Base-by-base conservation (phyloP, 2,888 invertebrate species). In the Philhelius pedissequus region DNA sequence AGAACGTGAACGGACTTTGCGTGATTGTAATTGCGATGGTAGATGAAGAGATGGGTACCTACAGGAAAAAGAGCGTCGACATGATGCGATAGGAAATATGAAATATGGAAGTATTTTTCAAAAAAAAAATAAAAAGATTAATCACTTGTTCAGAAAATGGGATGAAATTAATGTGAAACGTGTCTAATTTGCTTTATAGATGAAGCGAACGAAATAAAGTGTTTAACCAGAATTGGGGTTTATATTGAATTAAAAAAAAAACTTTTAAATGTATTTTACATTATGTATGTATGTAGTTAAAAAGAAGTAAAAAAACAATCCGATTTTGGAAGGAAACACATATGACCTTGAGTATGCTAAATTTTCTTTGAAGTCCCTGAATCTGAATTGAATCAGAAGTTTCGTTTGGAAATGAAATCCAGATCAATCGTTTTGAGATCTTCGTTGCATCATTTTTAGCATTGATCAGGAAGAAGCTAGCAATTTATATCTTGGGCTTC, bases 71-170 rank as follows among this genome's bases (percentile, higher is more conserved):
- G 22, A 56, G 48, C 48, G 40, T 35, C 20, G 40, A 40, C 54
- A 54, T 45, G 60, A 62, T 74, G 40, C 40, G 56, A 78, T 62
- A 32, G 32, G 25, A 71, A 73, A 64, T 73, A 68, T 68, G 73
- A 82, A 82, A 78, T 60, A 83, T 74, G 74, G 48, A 78, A 54
- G 40, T 58, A 13, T 73, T 78, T 66, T 48, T 56, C 38, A 43
- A 74, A 68, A 43, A n/a, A n/a, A n/a, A n/a, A n/a, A n/a, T n/a
- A n/a, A n/a, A n/a, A 69, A 83, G 50, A 77, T 83, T 78, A 78
- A 83, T 83, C 73, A 50, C 62, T 69, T 40, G 32, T 35, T 45
- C 27, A 45, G 20, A 79, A 50, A 25, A 68, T 76, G 52, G 50
- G 35, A 27, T 11, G 20, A 78, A 69, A 58, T 58, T 69, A 79